These are phyloP conservation scores for Magallana angulata DNA, from an alignment of 1,140 invertebrate species.

Conservation along the genomic window DNA sequence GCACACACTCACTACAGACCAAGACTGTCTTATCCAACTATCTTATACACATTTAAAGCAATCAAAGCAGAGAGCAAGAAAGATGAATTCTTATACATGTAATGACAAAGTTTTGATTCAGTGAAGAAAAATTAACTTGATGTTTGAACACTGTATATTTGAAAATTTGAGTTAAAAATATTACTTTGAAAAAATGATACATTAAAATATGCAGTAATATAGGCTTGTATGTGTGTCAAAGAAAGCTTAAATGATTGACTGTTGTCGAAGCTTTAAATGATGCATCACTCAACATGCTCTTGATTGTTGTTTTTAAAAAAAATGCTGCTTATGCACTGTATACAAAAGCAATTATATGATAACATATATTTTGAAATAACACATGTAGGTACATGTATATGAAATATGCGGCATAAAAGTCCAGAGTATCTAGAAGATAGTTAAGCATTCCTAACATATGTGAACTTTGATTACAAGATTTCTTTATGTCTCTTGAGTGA, in stretches of 20 bases:
- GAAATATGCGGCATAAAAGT: neutral
- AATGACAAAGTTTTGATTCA: too few species aligned
- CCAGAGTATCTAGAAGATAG: neutral
- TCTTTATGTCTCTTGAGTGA: neutral
- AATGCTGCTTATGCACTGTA: too few species aligned
- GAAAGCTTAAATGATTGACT: too few species aligned
- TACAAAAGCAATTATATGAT: too few species aligned
- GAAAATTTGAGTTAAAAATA: too few species aligned
- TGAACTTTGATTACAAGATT: neutral
- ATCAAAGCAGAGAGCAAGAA: neutral
- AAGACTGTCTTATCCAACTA: neutral
- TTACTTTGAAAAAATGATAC: too few species aligned
- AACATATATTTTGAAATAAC: too few species aligned
- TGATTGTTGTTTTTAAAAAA: neutral
- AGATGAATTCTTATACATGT: neutral
- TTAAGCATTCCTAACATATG: neutral
- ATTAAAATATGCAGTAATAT: too few species aligned
- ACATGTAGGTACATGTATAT: neutral
- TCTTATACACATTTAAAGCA: neutral
- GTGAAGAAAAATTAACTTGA: too few species aligned
- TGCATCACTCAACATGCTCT: slow-evolving; percentile 1
- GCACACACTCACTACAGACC: neutral
- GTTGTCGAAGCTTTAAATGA: neutral
- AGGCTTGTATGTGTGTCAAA: too few species aligned
- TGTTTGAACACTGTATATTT: too few species aligned